Percentiles rank a stretch among this genome's conserved stretches.
These are phyloP conservation scores for Pitta sordida DNA, from an alignment of 2,113 vertebrate species.

Conservation along the genomic window DNA sequence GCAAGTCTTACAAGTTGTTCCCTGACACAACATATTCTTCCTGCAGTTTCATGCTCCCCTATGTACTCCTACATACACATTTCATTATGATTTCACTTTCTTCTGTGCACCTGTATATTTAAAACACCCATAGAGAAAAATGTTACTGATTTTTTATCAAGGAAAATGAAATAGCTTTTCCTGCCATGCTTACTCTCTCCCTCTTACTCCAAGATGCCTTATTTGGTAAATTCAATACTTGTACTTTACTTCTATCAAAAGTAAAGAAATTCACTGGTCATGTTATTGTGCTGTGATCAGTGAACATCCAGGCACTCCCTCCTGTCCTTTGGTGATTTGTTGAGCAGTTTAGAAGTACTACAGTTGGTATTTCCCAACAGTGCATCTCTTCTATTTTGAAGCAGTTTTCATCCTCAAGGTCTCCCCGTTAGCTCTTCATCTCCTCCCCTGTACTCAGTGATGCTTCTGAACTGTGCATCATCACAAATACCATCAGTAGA, in stretches of 20 bases:
- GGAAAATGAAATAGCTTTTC: background rate
- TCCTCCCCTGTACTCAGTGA: background rate
- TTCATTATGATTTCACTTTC: background rate
- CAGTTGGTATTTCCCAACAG: background rate
- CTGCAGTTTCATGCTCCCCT: background rate
- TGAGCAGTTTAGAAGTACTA: background rate
- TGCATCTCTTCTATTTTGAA: background rate
- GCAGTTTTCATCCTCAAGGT: background rate
- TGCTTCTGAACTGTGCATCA: background rate
- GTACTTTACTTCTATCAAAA: background rate
- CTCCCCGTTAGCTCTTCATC: background rate
- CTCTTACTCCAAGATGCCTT: background rate
- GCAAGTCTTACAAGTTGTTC: background rate
- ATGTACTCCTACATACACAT: background rate
- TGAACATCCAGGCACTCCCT: background rate
- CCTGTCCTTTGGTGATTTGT: background rate
- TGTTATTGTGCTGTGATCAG: background rate
- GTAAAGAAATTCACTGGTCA: background rate
- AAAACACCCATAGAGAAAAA: background rate
- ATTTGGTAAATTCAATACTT: background rate
- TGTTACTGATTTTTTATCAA: background rate
- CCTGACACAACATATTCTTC: background rate
- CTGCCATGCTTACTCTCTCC: background rate
- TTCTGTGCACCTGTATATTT: background rate
- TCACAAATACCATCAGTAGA: background rate